Percentiles rank a stretch among this genome's conserved stretches.
Conservation (phyloP, 2,113 vertebrate genomes). For the Toxostoma redivivum region DNA sequence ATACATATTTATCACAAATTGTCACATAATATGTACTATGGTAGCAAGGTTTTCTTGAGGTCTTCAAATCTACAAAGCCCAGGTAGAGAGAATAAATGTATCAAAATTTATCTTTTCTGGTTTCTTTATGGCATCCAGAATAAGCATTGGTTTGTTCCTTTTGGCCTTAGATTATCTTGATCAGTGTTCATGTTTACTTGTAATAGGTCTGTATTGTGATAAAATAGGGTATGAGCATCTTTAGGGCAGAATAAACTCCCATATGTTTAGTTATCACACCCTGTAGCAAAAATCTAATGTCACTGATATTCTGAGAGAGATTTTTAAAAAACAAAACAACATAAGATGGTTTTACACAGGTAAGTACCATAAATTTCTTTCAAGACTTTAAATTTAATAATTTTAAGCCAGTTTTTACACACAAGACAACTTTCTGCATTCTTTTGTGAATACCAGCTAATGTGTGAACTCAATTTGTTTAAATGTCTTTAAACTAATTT, state of each 20-base stretch:
- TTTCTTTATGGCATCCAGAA: neutral
- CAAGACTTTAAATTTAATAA: neutral
- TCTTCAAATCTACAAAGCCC: neutral
- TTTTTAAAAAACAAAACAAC: neutral
- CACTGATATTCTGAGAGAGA: neutral
- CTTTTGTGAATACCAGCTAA: neutral
- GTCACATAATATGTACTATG: neutral
- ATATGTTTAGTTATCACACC: neutral
- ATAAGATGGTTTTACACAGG: neutral
- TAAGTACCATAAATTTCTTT: neutral
- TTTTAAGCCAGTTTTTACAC: neutral
- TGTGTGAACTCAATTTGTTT: neutral
- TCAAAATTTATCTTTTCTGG: neutral
- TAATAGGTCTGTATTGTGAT: neutral
- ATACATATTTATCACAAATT: neutral
- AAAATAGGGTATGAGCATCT: neutral
- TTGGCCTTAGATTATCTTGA: neutral
- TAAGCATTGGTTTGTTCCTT: neutral
- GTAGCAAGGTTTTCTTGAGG: neutral
- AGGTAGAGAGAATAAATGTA: neutral
- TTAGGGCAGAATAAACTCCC: neutral
- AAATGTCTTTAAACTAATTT: neutral
- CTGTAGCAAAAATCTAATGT: neutral
- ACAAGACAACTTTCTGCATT: neutral
- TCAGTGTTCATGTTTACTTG: neutral